A percentile compares a stretch with the other conserved stretches of the same genome.
phyloP scores from a whole-genome alignment of 2,888 invertebrate species.

The Blera fallax region DNA sequence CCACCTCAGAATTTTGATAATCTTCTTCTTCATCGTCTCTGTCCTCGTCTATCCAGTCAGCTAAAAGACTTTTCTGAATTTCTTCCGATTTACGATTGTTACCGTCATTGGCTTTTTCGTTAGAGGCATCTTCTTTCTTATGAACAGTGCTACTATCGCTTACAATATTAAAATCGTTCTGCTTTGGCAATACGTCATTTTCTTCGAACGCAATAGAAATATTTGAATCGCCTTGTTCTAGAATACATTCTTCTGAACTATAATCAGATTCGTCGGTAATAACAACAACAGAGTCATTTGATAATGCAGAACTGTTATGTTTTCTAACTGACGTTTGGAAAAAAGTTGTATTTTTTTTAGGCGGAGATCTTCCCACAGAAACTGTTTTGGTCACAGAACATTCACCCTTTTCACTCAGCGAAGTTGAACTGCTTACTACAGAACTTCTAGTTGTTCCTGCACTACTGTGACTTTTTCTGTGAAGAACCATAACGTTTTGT shows the following conservation, averaged over 20 bases:
- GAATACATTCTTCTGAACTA: neutral
- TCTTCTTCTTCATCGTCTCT: conserved; percentile 77
- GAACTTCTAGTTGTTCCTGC: conserved; percentile 21
- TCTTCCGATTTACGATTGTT: conserved; percentile 78
- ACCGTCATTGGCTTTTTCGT: neutral
- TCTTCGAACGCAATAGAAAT: neutral
- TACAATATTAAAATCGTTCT: neutral
- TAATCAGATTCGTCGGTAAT: neutral
- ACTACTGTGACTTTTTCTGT: conserved; percentile 86
- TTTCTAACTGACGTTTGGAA: neutral
- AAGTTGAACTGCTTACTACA: conserved; percentile 75
- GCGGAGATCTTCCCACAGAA: neutral
- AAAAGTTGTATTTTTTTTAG: neutral
- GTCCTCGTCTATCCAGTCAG: conserved; percentile 89
- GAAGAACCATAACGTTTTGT: conserved; percentile 88
- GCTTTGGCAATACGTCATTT: neutral
- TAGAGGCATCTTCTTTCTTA: neutral
- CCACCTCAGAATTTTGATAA: too few relatives aligned
- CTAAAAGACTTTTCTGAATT: conserved; percentile 87
- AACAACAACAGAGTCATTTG: neutral
- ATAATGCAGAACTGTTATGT: neutral
- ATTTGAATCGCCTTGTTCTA: neutral
- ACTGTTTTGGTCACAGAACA: neutral
- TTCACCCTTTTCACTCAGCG: too few relatives aligned
- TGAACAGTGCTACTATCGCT: neutral